Evolutionary conservation across 2,888 invertebrate species (phyloP).

Genomic region (Oconnorella tubifera): DNA sequence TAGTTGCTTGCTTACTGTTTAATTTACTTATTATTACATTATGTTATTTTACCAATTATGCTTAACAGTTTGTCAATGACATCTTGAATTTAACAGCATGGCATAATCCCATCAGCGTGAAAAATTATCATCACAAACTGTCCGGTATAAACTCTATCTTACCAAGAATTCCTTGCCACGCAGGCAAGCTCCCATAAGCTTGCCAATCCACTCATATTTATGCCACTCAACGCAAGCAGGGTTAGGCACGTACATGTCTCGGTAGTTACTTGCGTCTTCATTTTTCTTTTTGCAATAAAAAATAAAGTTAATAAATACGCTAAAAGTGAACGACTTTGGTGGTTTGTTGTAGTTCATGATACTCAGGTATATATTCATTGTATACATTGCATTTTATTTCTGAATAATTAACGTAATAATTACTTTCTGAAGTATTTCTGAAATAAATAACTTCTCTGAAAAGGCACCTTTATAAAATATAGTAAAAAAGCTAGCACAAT

Average conservation of each 20-base stretch:
- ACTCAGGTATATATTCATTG: background rate
- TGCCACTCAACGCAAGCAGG: slow-evolving; percentile 46
- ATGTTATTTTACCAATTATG: too few species aligned
- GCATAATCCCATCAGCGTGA: too few species aligned
- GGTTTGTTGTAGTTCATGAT: background rate
- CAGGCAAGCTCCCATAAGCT: slow-evolving; percentile 56
- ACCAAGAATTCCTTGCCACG: slow-evolving; percentile 54
- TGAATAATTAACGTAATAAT: too few species aligned
- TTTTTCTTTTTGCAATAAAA: slow-evolving; percentile 33
- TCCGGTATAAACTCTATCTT: slow-evolving; percentile 26
- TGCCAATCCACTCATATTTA: slow-evolving; percentile 54
- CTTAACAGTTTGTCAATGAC: too few species aligned
- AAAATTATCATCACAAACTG: too few species aligned
- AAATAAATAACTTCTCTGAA: background rate
- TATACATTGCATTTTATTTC: too few species aligned
- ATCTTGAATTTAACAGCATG: too few species aligned
- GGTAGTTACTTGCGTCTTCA: slow-evolving; percentile 46
- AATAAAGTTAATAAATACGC: too few species aligned
- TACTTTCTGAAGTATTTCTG: too few species aligned
- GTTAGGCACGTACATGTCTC: slow-evolving; percentile 52
- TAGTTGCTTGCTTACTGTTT: too few species aligned
- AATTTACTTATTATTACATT: too few species aligned
- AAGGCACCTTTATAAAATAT: background rate
- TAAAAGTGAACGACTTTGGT: too few species aligned
- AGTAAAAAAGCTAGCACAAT: slow-evolving; percentile 1